Base-by-base conservation (phyloP, 2,888 invertebrate genomes). In the Xestia rhomboidea region DNA sequence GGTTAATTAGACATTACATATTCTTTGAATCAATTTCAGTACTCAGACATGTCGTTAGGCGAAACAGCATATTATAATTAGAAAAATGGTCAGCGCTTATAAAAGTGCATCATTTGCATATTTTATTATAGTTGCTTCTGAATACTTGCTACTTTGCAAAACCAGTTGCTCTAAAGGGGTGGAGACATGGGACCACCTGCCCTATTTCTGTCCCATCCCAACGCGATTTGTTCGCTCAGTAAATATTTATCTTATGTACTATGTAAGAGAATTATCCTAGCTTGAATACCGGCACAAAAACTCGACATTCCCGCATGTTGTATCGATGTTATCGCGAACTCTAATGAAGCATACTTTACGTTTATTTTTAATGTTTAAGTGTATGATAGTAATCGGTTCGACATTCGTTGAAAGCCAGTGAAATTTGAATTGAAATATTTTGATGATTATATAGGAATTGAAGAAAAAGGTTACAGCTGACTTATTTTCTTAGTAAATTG, bases 151-250 rank as follows among this genome's bases (percentile, higher is more conserved):
- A 62, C 15, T 60, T 60, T 38, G 15, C 10, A 60, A 54, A 82
- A 84, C 84, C 57, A 76, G 79, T 82, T 76, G 30, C 6, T 60
- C 4, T 69, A 75, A 81, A 73, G 81, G 79, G 82, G 88, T 81
- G 87, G 79, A 46, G 78, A 71, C 76, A 64, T n/a, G 2, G 2
- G 27, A 13, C 30, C 76, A 77, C 82, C 80, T 81, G 81, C 69
- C 78, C 44, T 68, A 76, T 75, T 77, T 73, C 7, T 27, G 68
- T 49, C 57, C 72, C 79, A 76, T 64, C 62, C 87, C 79, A 70
- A 73, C 44, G 41, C 46, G 69, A 82, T 74, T 73, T 78, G 63
- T 75, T 60, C 63, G 0, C 51, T 15, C 13, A 44, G 76, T 85
- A 84, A 76, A 83, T 83, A 85, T 57, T 76, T 79, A 79, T 75